A percentile compares a stretch with the other conserved stretches of the same genome.
Evolutionary conservation across 2,888 invertebrate species (phyloP).

Genomic region (Carcina quercana): DNA sequence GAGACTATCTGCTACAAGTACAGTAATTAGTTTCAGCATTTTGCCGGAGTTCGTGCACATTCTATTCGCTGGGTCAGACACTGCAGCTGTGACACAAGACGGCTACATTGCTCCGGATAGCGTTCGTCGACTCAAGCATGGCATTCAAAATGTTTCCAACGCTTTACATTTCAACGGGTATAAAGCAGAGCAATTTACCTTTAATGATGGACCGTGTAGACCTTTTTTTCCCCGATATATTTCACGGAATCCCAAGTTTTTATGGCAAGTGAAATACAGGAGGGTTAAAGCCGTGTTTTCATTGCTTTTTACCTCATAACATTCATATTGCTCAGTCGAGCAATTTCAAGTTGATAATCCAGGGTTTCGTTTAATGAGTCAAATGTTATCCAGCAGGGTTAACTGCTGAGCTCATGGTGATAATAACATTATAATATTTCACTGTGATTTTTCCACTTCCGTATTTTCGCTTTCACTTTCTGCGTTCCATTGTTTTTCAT

Average conservation of each 20-base stretch:
- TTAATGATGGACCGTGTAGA: constrained; percentile 59
- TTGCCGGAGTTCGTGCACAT: too few species aligned
- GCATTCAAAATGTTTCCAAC: constrained; percentile 26
- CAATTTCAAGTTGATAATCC: constrained; percentile 66
- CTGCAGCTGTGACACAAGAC: too few species aligned
- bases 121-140: constrained; percentile 29
- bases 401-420: constrained; percentile 32
- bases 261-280: constrained; percentile 59
- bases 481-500: not conserved
- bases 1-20: too few species aligned
- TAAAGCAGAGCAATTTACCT: constrained; percentile 62
- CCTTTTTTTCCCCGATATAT: constrained; percentile 60
- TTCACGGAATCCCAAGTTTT: constrained; percentile 60
- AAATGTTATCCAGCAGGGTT: constrained; percentile 51
- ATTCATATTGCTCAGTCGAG: constrained; percentile 56
- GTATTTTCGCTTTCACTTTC: constrained; percentile 17
- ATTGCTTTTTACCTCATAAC: constrained; percentile 65
- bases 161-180: constrained; percentile 54
- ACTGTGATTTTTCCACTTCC: constrained; percentile 42
- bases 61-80: too few species aligned
- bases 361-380: constrained; percentile 55
- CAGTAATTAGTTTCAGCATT: too few species aligned
- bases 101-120: too few species aligned
- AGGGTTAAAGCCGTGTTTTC: constrained; percentile 58
- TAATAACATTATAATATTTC: constrained; percentile 19